These are phyloP conservation scores for Cyrtorhinus lividipennis DNA, from an alignment of 1,140 invertebrate species.

Conservation along the genomic window DNA sequence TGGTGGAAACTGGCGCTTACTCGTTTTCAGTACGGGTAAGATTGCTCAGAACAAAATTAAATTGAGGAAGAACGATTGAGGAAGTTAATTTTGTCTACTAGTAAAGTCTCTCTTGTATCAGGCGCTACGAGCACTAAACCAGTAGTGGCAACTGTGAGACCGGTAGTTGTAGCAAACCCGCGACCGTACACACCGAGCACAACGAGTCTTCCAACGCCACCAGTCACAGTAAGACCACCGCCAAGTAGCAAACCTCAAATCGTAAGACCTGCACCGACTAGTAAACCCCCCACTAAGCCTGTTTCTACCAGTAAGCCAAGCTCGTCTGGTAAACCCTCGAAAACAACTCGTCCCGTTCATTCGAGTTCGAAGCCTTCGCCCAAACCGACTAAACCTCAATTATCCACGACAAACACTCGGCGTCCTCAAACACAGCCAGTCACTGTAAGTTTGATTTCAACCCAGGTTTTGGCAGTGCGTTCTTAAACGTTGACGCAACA, in stretches of 20 bases:
- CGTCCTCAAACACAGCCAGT: too few relatives aligned
- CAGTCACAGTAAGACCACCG: background rate
- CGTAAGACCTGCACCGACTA: background rate
- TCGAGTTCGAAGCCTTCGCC: background rate
- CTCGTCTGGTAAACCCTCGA: background rate
- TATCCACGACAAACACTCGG: background rate
- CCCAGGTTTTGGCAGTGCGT: too few relatives aligned
- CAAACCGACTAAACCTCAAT: background rate
- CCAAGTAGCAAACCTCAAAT: background rate
- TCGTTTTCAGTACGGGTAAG: slow-evolving; percentile 21
- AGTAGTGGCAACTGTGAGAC: too few relatives aligned
- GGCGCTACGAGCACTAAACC: too few relatives aligned
- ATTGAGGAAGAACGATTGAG: too few relatives aligned
- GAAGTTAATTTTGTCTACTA: too few relatives aligned
- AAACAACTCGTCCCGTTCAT: background rate
- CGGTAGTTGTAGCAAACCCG: background rate
- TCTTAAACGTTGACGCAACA: too few relatives aligned
- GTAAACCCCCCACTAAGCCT: background rate
- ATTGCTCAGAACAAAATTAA: too few relatives aligned
- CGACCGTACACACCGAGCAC: background rate
- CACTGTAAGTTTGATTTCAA: background rate
- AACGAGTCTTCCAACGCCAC: background rate
- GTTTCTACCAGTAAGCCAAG: background rate
- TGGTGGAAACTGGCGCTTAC: slow-evolving; percentile 23
- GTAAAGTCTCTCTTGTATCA: too few relatives aligned